Evolutionary conservation across 2,797 vertebrate genomes (phyloP).

Genomic region (Apogon hyalosoma): DNA sequence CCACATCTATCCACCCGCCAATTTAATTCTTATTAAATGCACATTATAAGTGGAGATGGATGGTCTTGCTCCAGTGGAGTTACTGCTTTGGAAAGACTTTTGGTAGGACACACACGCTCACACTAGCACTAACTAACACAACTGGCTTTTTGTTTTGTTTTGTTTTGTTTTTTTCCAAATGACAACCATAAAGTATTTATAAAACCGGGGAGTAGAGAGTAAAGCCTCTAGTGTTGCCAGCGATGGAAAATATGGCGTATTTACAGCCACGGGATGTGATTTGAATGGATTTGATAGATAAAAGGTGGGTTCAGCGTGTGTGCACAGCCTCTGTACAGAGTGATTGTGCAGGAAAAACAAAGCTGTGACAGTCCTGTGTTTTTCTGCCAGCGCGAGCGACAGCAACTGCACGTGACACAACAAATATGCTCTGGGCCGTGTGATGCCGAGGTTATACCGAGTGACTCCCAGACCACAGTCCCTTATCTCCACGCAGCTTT

Average conservation of each 20-base stretch:
- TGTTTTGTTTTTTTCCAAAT: conserved; percentile 11
- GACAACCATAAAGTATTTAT: conserved; percentile 28
- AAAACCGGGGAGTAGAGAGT: conserved; percentile 29
- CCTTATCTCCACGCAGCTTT: conserved; percentile 70
- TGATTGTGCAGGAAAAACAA: conserved; percentile 42
- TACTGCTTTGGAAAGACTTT: conserved; percentile 71
- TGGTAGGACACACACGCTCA: conserved; percentile 44
- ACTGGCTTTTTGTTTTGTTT: too few relatives aligned
- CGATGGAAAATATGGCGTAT: conserved; percentile 20
- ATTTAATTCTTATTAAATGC: conserved; percentile 86
- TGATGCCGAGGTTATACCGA: conserved; percentile 67
- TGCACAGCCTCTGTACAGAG: conserved; percentile 33
- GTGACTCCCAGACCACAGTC: conserved; percentile 66
- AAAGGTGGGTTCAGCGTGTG: conserved; percentile 53
- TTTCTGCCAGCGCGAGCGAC: conserved; percentile 54
- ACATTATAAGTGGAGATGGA: conserved; percentile 81
- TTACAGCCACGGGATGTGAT: conserved; percentile 33
- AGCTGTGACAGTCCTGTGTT: conserved; percentile 55
- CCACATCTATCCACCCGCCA: conserved; percentile 75
- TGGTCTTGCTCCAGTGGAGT: conserved; percentile 79
- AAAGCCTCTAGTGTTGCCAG: conserved; percentile 2
- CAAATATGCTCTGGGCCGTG: conserved; percentile 58
- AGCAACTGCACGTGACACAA: conserved; percentile 59
- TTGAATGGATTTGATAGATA: conserved; percentile 51
- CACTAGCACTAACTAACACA: too few relatives aligned